These are phyloP conservation scores for Chrysolina americana DNA, from an alignment of 2,888 invertebrate species.

Conservation along the genomic window DNA sequence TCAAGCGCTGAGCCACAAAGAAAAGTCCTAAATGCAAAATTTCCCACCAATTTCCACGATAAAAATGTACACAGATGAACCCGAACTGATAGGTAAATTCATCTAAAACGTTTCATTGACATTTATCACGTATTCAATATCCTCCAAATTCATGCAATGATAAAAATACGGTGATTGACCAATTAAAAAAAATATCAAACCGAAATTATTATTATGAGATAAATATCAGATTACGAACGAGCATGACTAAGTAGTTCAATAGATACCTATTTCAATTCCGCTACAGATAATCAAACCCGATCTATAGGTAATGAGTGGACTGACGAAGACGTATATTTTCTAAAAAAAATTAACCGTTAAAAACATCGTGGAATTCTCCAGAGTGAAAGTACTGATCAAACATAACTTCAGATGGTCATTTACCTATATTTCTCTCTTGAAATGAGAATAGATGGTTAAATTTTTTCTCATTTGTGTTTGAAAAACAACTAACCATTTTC, in stretches of 20 bases:
- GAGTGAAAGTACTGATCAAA: constrained; percentile 8
- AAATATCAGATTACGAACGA: constrained; percentile 22
- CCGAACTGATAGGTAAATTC: neutral
- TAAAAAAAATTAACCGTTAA: constrained; percentile 1
- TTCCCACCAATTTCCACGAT: no score
- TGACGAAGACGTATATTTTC: constrained; percentile 3
- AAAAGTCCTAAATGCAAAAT: no score
- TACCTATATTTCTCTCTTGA: neutral
- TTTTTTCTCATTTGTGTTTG: neutral
- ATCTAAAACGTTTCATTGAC: neutral
- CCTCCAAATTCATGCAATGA: neutral
- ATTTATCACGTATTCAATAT: constrained; percentile 1
- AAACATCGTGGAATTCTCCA: constrained; percentile 4
- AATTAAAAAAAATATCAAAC: constrained; percentile 4
- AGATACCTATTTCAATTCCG: constrained; percentile 24
- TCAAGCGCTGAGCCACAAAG: no score
- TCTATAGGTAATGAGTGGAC: constrained; percentile 19
- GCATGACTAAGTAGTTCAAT: constrained; percentile 22
- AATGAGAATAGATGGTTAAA: neutral
- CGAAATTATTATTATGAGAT: constrained; percentile 14
- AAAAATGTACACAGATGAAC: no score
- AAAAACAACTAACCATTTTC: no score
- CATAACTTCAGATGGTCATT: constrained; percentile 1
- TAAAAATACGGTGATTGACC: constrained; percentile 5
- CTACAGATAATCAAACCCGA: constrained; percentile 21